Conservation (phyloP, 1,140 invertebrate genomes). For the Cotesia typhae region DNA sequence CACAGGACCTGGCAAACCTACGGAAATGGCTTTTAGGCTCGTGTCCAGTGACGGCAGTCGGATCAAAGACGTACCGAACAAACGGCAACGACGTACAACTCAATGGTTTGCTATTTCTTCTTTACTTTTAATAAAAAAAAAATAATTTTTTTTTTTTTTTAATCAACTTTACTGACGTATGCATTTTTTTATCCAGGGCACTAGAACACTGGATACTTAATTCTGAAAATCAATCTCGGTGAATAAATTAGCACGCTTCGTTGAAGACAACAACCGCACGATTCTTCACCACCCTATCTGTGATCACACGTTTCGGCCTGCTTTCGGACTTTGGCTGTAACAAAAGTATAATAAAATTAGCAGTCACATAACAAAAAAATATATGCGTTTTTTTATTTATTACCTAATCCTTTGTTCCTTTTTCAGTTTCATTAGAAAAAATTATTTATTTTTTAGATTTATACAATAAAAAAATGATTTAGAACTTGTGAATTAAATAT, state of each 20-base stretch:
- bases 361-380: slow-evolving; percentile 61
- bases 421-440: background rate
- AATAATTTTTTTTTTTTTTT: background rate
- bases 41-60: slow-evolving; percentile 57
- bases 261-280: slow-evolving; percentile 63
- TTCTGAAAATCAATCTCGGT: slow-evolving; percentile 50
- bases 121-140: background rate
- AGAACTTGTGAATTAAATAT: too few species aligned
- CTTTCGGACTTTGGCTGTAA: slow-evolving; percentile 63
- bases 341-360: slow-evolving; percentile 63
- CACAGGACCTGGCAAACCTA: slow-evolving; percentile 57
- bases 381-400: slow-evolving; percentile 9
- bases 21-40: slow-evolving; percentile 55
- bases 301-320: slow-evolving; percentile 64
- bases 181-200: slow-evolving; percentile 10
- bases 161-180: background rate
- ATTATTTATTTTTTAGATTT: too few species aligned
- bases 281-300: slow-evolving; percentile 62
- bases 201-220: slow-evolving; percentile 53
- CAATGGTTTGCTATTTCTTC: slow-evolving; percentile 15
- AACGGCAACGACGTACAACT: slow-evolving; percentile 50
- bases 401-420: slow-evolving; percentile 1
- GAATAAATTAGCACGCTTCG: slow-evolving; percentile 49
- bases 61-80: slow-evolving; percentile 51
- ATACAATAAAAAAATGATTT: too few species aligned